Evolutionary conservation across 2,888 invertebrate species (phyloP), one percentile per base, ranked within the genome.

Genomic region (Netelia virgata): DNA sequence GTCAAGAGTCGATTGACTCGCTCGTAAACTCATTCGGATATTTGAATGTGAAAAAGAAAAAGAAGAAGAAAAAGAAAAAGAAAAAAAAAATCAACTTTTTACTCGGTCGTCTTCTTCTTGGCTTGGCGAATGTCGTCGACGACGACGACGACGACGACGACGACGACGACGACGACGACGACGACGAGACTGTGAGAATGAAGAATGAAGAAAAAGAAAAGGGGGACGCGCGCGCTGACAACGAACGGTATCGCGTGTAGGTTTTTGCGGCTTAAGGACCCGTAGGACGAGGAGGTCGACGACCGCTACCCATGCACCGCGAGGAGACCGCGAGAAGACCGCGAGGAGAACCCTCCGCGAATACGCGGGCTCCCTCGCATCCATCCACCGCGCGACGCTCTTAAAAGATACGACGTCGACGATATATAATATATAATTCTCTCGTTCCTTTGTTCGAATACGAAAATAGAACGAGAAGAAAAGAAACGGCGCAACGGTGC

Each of bases 201-300:
- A 57, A 74, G 76, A 41, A 18, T 53, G 64, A 63, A 69, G 64
- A 28, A 66, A 64, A 41, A 57, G 47, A 55, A 47, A 74, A 50
- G 55, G 50, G 16, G 11, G 50, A 69, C 66, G 59, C 55, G 1
- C 2, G 64, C 64, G 43, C 16, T n/a, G n/a, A 59, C 28, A 69
- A 70, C 68, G 69, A 92, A 92, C 92, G 92, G 91, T 91, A 92
- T 91, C 92, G 91, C 92, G 92, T 91, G 92, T 91, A 91, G 88
- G 92, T 92, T 93, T 92, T 92, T 92, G 91, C 92, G 90, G 91
- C 90, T 91, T 89, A 88, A 91, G 89, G 90, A 91, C 87, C 88
- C 87, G 85, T 84, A 90, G 88, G 90, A 90, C 88, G 88, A 84
- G 91, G 88, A 84, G 91, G 91, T 91, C 91, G 90, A 91, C 85